These are phyloP conservation scores for Augochlorella aurata DNA, from an alignment of 2,888 invertebrate species.

Conservation along the genomic window DNA sequence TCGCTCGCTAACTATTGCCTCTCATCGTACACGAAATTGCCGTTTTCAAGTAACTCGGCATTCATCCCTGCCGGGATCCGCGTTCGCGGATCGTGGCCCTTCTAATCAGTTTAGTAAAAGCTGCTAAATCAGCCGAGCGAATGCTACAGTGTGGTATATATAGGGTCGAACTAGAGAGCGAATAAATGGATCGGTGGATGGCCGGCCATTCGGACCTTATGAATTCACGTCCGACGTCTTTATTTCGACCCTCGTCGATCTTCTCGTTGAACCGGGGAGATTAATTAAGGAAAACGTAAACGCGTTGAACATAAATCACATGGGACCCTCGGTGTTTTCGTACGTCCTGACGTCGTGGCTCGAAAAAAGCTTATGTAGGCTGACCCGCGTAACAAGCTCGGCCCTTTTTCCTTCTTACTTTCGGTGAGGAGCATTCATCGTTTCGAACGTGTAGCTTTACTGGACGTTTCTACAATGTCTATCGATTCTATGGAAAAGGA, in stretches of 20 bases:
- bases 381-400: not conserved
- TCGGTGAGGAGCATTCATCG: not conserved
- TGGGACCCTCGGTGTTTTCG: slow-evolving; percentile 10
- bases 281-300: slow-evolving; percentile 32
- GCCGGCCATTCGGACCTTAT: not conserved
- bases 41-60: not conserved
- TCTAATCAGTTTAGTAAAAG: slow-evolving; percentile 1
- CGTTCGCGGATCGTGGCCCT: not conserved
- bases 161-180: not conserved
- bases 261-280: slow-evolving; percentile 1
- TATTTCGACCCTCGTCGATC: slow-evolving; percentile 17
- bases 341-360: slow-evolving; percentile 17
- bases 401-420: slow-evolving; percentile 4
- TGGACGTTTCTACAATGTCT: not conserved
- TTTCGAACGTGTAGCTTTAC: not conserved
- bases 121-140: not conserved
- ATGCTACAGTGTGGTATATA: not conserved
- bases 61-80: not conserved
- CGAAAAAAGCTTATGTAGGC: slow-evolving; percentile 19
- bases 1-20: not conserved
- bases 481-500: too few relatives aligned
- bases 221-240: slow-evolving; percentile 13
- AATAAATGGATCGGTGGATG: not conserved
- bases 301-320: slow-evolving; percentile 29
- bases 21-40: slow-evolving; percentile 11